A percentile compares a stretch with the other conserved stretches of the same genome.
These are phyloP conservation scores for Blera fallax DNA, from an alignment of 2,888 invertebrate genomes.

Conservation along the genomic window DNA sequence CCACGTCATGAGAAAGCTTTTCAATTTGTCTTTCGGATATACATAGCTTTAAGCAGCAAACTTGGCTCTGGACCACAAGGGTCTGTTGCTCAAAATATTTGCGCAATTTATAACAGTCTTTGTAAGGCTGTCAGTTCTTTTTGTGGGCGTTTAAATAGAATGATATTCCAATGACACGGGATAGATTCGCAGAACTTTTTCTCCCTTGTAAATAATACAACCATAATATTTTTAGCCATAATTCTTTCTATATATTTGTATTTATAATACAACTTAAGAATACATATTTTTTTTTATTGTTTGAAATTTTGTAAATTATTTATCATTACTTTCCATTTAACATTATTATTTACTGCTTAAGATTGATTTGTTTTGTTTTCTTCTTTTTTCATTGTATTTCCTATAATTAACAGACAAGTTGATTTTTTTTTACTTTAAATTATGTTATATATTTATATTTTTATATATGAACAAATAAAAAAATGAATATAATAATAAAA, in stretches of 20 bases:
- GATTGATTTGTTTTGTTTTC: slow-evolving; percentile 64
- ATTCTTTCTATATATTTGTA: slow-evolving; percentile 73
- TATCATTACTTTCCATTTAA: slow-evolving; percentile 62
- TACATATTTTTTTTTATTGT: slow-evolving; percentile 63
- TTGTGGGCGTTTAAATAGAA: too few species aligned
- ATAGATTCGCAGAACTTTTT: too few species aligned
- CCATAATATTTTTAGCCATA: slow-evolving; percentile 60
- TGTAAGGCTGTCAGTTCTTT: too few species aligned
- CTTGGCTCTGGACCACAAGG: too few species aligned
- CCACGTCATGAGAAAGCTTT: too few species aligned
- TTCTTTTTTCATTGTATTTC: slow-evolving; percentile 46
- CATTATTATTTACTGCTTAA: slow-evolving; percentile 65
- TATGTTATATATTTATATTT: slow-evolving; percentile 56
- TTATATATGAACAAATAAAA: slow-evolving; percentile 61
- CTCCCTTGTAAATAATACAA: slow-evolving; percentile 33
- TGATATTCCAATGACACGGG: too few species aligned
- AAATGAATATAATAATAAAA: slow-evolving; percentile 66
- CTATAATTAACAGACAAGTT: slow-evolving; percentile 72
- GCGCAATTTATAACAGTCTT: too few species aligned
- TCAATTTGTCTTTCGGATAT: too few species aligned
- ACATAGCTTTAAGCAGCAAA: too few species aligned
- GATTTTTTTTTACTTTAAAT: slow-evolving; percentile 38
- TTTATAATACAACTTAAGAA: slow-evolving; percentile 72
- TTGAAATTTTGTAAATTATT: slow-evolving; percentile 69
- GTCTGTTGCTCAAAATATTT: too few species aligned